Base-by-base conservation (phyloP, 2,113 vertebrate genomes). In the Naja naja region DNA sequence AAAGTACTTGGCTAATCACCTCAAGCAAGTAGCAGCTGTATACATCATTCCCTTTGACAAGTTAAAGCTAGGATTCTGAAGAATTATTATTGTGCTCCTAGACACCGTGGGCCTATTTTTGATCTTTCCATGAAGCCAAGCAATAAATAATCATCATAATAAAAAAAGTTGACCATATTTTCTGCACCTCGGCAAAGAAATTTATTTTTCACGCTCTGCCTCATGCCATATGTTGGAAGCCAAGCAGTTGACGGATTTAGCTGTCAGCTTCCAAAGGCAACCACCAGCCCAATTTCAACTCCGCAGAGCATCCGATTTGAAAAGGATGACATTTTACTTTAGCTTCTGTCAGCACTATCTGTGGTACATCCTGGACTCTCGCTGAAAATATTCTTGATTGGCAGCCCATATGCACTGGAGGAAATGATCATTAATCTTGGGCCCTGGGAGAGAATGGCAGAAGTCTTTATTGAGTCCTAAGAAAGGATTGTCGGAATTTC, bases 121-220 rank as follows among this genome's bases (percentile, higher is more conserved):
- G 95, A 97, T 96, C 95, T 89, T 94, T 53, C 94, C 11, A 90
- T 54, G 95, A 95, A 96, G 95, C 95, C 93, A 90, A 94, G 96
- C 97, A 95, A 95, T 91, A 25, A 85, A 85, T 55, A 85, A 60
- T 47, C 91, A 89, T 96, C 95, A 94, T 12, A 25, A 34, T 89
- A 89, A 96, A 96, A 60, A 60, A 94, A 18, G 81, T 86, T 74
- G 94, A 93, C 90, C 95, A 94, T 94, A 93, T 97, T 97, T 97
- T 96, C 95, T 94, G 93, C 95, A 97, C 96, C 97, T 96, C 94
- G 96, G 96, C 94, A 93, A 87, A 96, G 97, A 96, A 96, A 97
- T 96, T 96, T 96, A 94, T 97, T 97, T 97, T 96, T 97, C 96
- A 96, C 97, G 97, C 97, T 96, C 97, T 95, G 92, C 97, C 96